Conservation (phyloP, 1,140 invertebrate species). For the Anastrepha obliqua region DNA sequence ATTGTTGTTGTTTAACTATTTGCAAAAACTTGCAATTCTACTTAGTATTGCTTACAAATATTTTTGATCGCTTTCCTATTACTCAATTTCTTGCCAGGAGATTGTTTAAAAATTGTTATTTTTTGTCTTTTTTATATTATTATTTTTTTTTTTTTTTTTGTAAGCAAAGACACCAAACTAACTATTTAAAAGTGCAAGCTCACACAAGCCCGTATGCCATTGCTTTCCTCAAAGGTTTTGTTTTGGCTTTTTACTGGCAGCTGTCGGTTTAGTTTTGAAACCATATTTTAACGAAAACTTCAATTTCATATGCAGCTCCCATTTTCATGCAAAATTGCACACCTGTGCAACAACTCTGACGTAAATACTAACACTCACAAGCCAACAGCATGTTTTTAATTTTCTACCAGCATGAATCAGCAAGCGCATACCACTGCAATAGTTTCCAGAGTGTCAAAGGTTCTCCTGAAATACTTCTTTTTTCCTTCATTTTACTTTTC, state of each 20-base stretch:
- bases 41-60: no score
- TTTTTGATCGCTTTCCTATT: no score
- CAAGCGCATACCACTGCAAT: neutral
- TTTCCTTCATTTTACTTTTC: neutral
- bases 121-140: no score
- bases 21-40: no score
- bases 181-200: no score
- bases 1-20: no score
- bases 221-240: neutral
- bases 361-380: conserved; percentile 14
- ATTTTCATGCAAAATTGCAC: neutral
- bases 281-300: conserved; percentile 2
- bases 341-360: conserved; percentile 22
- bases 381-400: conserved; percentile 25
- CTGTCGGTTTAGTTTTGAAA: conserved; percentile 25
- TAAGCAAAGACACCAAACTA: no score
- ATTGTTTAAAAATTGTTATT: no score
- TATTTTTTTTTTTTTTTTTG: no score
- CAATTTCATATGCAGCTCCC: neutral
- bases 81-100: no score
- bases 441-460: conserved; percentile 6
- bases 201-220: no score
- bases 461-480: neutral
- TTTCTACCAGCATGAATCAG: neutral
- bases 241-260: neutral